Base-by-base conservation (phyloP, 2,113 vertebrate genomes). In the Actinemys pallida region DNA sequence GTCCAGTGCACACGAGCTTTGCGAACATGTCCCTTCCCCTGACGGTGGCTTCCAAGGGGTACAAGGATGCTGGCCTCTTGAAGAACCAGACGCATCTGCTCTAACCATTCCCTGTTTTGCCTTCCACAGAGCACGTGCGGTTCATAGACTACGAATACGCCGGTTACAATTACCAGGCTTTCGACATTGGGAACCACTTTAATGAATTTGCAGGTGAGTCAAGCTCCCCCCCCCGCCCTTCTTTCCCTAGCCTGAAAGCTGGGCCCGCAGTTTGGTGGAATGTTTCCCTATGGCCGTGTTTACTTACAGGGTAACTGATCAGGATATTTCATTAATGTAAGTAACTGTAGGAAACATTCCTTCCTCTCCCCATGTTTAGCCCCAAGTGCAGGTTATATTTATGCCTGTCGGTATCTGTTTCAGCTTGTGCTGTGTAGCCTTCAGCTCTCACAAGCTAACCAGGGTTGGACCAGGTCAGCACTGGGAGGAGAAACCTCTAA, bases 71-170 rank as follows among this genome's bases (percentile, higher is more conserved):
- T 45, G 35, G 0, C 42, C 24, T 27, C n/a, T 45, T 25, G 0
- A 1, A 0, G 29, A 42, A 14, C 50, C 2, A 3, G 50, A 12
- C 14, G 31, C 84, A 1, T 14, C 11, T 2, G 52, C 19, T 69
- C 79, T 84, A n/a, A 29, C 10, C 0, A 62, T 69, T 20, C 11
- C 69, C 25, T 59, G 50, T 3, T 91, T 79, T 62, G 75, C 24
- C 29, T 88, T 1, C 65, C 1, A 0, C 81, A 99, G 99, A 98
- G 97, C 98, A 97, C 0, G 99, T 99, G 11, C 98, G 98, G 47
- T 99, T 99, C 96, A 99, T 99, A 31, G 99, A 99, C 97, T 99
- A 99, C 1, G 99, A 99, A 95, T 99, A 99, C 87, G 99, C 99
- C 0, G 99, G 99, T 90, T 99, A 99, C 98, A 99, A 99, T 98